Conservation (phyloP, 2,113 vertebrate genomes). For the Pontoporia blainvillei region DNA sequence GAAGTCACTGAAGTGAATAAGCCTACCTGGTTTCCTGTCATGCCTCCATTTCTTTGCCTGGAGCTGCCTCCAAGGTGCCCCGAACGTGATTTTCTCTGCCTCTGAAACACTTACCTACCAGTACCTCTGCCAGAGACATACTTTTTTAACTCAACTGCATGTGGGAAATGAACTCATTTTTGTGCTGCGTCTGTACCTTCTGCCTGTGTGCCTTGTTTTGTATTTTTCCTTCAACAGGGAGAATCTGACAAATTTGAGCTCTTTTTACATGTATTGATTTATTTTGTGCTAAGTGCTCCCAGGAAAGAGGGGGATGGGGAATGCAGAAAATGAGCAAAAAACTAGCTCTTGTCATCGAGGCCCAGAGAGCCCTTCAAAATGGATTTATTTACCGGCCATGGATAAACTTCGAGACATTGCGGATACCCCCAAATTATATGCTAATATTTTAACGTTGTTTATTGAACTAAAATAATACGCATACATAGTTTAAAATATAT, state of each 20-base stretch:
- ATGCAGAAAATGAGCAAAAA: not conserved
- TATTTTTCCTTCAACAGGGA: not conserved
- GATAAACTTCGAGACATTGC: not conserved
- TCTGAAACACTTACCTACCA: not conserved
- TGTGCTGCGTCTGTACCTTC: not conserved
- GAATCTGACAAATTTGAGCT: not conserved
- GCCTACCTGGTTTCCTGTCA: not conserved
- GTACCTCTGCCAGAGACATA: not conserved
- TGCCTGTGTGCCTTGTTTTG: not conserved
- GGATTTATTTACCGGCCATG: not conserved
- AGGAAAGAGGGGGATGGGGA: not conserved
- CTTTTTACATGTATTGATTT: not conserved
- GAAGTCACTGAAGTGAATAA: not conserved
- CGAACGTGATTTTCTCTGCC: not conserved
- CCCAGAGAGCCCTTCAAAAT: not conserved
- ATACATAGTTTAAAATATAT: not conserved
- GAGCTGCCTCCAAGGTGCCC: not conserved
- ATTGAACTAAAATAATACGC: constrained; percentile 20
- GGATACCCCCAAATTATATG: not conserved
- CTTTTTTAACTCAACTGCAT: not conserved
- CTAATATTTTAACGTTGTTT: not conserved
- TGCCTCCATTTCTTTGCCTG: not conserved
- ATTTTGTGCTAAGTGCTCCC: not conserved
- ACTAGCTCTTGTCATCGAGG: not conserved
- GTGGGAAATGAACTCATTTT: not conserved